Percentiles rank a stretch among this genome's conserved stretches.
Conservation (phyloP, 1,140 invertebrate genomes). For the Latrodectus geometricus region DNA sequence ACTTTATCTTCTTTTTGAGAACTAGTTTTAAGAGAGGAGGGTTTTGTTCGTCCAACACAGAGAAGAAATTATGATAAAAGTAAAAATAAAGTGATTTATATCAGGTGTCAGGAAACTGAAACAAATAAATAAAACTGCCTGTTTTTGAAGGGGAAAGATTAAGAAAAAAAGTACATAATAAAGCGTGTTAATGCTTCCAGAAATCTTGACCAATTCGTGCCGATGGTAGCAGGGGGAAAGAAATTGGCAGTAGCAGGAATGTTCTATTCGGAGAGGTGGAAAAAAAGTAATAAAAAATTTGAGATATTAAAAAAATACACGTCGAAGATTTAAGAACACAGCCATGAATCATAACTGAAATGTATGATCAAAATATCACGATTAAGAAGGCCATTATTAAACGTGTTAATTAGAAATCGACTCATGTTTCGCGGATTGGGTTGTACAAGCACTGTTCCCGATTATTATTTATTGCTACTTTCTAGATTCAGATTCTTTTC, state of each 20-base stretch:
- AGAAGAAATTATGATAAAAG: background rate
- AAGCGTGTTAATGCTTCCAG: background rate
- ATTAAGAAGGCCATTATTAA: conserved; percentile 43
- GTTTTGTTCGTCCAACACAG: background rate
- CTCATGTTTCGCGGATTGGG: conserved; percentile 25
- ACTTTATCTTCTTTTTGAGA: conserved; percentile 21
- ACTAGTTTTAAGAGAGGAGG: background rate
- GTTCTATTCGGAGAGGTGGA: background rate
- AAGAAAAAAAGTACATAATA: background rate
- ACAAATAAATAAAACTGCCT: conserved; percentile 38
- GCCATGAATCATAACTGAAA: conserved; percentile 48
- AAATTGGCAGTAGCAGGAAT: background rate
- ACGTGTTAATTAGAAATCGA: conserved; percentile 58
- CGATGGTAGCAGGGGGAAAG: background rate
- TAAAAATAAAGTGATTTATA: conserved; percentile 51
- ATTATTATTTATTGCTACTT: too few species aligned
- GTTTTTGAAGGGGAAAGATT: conserved; percentile 7
- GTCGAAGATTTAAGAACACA: background rate
- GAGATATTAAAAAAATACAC: background rate
- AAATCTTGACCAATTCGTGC: background rate
- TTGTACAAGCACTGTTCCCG: too few species aligned
- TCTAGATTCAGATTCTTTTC: too few species aligned
- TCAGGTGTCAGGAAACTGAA: background rate
- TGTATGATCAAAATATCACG: conserved; percentile 32
- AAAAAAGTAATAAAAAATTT: background rate